A percentile compares a stretch with the other conserved stretches of the same genome.
phyloP scores from a whole-genome alignment of 2,888 invertebrate genomes.

The Drosophila neotestacea region DNA sequence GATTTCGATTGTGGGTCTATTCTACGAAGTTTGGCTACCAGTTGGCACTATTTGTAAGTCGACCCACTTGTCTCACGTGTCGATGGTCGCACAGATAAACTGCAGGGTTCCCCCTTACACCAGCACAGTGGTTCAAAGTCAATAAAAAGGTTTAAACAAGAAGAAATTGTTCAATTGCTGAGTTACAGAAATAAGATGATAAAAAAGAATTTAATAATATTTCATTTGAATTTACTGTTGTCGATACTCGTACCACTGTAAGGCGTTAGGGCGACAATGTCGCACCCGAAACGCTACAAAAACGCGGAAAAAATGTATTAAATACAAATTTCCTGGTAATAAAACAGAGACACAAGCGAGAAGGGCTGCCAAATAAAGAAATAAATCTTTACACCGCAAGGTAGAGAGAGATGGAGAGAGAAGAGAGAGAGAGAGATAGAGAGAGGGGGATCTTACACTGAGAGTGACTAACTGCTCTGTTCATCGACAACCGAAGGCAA shows the following conservation, averaged over 20 bases:
- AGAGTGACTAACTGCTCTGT: slow-evolving; percentile 69
- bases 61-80: slow-evolving; percentile 63
- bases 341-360: slow-evolving; percentile 46
- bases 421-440: slow-evolving; percentile 8
- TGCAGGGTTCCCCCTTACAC: slow-evolving; percentile 8
- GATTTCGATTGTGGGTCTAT: slow-evolving; percentile 59
- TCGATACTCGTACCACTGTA: slow-evolving; percentile 27
- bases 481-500: slow-evolving; percentile 56
- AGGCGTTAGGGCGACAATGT: slow-evolving; percentile 32
- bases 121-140: slow-evolving; percentile 15
- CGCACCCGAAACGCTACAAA: slow-evolving; percentile 45
- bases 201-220: neutral
- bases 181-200: neutral
- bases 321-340: slow-evolving; percentile 79
- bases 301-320: slow-evolving; percentile 78
- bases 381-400: slow-evolving; percentile 69
- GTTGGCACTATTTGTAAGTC: slow-evolving; percentile 43
- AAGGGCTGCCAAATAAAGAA: slow-evolving; percentile 69
- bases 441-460: slow-evolving; percentile 39
- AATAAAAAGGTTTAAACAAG: neutral
- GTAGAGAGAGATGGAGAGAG: slow-evolving; percentile 22
- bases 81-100: slow-evolving; percentile 54
- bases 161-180: neutral
- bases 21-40: slow-evolving; percentile 71
- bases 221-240: neutral